Conservation (phyloP, 2,113 vertebrate species). For the Pycnonotus jocosus region DNA sequence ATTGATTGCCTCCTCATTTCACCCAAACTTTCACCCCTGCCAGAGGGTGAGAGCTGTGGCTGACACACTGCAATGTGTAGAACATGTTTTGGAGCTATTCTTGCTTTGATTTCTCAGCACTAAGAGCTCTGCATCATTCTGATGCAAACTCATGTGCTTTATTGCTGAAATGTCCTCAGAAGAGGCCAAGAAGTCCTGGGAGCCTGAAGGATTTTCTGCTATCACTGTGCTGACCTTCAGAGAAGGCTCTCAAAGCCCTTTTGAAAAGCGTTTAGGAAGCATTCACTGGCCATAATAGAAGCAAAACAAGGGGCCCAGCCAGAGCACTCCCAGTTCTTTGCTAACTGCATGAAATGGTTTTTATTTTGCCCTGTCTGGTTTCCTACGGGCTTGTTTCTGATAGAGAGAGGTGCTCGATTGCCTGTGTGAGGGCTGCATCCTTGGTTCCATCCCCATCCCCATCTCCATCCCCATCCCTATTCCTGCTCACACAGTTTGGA, state of each 20-base stretch:
- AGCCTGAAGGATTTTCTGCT: neutral
- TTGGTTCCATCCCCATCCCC: neutral
- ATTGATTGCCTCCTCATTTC: neutral
- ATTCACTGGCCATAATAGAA: neutral
- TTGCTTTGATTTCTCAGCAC: neutral
- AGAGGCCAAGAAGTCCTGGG: neutral
- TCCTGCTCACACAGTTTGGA: fast-evolving
- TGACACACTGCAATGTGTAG: neutral
- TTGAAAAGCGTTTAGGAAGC: neutral
- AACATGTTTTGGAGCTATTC: neutral
- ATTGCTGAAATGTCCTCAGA: neutral
- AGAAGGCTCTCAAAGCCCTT: neutral
- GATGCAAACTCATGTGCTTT: neutral
- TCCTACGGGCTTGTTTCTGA: neutral
- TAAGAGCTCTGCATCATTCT: neutral
- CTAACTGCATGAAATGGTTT: neutral
- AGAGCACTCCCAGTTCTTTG: neutral
- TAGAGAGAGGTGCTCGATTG: fast-evolving
- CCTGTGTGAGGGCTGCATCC: neutral
- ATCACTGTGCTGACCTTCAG: neutral
- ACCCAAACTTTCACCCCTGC: neutral
- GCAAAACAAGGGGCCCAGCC: neutral
- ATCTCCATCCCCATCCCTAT: too few relatives aligned
- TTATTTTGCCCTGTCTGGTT: neutral
- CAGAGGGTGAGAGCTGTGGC: fast-evolving